phyloP scores from a whole-genome alignment of 1,140 invertebrate genomes.

The Calliphora vicina region DNA sequence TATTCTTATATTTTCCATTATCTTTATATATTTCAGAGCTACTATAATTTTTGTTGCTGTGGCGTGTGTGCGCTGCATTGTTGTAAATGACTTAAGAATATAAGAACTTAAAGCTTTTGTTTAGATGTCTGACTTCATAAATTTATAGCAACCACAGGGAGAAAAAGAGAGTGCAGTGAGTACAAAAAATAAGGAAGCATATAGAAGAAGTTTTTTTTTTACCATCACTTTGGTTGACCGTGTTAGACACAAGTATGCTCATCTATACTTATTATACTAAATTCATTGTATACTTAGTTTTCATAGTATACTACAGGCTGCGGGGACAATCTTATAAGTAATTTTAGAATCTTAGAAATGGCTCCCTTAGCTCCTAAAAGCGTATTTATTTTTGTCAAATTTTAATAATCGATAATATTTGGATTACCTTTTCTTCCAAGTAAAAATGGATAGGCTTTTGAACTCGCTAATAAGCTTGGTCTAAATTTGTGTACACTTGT shows the following conservation, averaged over 20 bases:
- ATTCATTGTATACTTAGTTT: too few relatives aligned
- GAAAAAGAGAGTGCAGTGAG: background rate
- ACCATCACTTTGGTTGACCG: background rate
- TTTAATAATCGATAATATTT: too few relatives aligned
- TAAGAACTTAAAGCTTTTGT: background rate
- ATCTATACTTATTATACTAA: background rate
- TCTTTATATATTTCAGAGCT: background rate
- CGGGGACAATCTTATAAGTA: too few relatives aligned
- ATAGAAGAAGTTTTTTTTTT: background rate
- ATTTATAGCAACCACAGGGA: background rate
- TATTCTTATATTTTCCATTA: background rate
- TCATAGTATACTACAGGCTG: too few relatives aligned
- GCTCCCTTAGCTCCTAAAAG: too few relatives aligned
- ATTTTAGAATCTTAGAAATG: too few relatives aligned
- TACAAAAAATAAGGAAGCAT: too few relatives aligned
- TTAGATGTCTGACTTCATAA: background rate
- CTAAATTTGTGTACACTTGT: too few relatives aligned
- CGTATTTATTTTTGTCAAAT: too few relatives aligned
- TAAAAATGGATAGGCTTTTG: too few relatives aligned
- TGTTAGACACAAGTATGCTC: background rate
- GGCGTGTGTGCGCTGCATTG: background rate
- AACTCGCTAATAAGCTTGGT: too few relatives aligned
- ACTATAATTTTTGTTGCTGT: background rate
- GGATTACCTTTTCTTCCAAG: too few relatives aligned
- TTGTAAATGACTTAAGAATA: background rate